Evolutionary conservation across 2,797 vertebrate genomes (phyloP), one percentile per base, ranked within the genome.

Genomic region (Oreochromis grahami): DNA sequence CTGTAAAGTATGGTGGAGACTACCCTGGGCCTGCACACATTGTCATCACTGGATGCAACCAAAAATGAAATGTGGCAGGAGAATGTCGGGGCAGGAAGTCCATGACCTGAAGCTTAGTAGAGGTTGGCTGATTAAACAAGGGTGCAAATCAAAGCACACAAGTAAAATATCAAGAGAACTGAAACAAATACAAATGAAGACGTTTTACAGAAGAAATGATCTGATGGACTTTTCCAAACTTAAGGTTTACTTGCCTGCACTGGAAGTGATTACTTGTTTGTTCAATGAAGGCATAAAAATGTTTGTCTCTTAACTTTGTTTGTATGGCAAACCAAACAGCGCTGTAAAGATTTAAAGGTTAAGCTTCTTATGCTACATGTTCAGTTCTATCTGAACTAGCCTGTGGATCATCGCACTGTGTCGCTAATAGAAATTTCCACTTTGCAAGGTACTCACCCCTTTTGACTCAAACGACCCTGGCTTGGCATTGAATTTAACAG

Each of bases 401-500:
- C 11, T 8, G 60, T 43, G 36, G 58, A 9, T 81, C 78, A 70
- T 86, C 9, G 24, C 13, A 55, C 41, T 11, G 29, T 19, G 21
- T 19, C 6, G 24, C 1, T 19, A 2, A 68, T n/a, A 63, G 13
- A 63, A 79, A 58, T 2, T 8, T 41, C 1, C 24, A 74, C 19
- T 53, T 45, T 78, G 17, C 45, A 21, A 79, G 36, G 79, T 92
- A 97, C 98, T 87, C 95, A 99, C 98, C 97, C 97, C 98, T 97
- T 98, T 99, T 38, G 97, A 97, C 91, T 99, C 98, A 78, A 98
- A 97, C 10, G 98, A 97, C 78, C 98, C 98, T 2, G 97, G 98
- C 81, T 97, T 99, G 2, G 98, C 96, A 2, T 99, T 99, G 96
- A 99, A 99, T 91, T 99, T 99, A 93, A 99, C 98, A 0, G 98